Base-by-base conservation (phyloP, 1,140 invertebrate species). In the Panulirus ornatus region DNA sequence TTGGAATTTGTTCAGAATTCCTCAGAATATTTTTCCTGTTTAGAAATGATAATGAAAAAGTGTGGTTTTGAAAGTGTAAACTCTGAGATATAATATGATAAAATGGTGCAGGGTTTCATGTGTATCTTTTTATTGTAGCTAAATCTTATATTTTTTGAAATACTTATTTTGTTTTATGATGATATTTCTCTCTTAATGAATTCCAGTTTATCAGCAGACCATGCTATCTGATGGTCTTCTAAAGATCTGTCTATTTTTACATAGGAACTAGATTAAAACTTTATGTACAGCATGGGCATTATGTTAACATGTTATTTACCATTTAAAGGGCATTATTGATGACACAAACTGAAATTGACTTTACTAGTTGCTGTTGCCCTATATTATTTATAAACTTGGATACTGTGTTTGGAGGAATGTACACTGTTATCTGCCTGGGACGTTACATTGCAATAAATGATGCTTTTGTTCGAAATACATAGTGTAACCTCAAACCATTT, bases 181-280 rank as follows among this genome's bases (percentile, higher is more conserved):
- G 30, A 27, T 30, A 66, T 66, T 66, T 66, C n/a, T 66, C 58
- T 30, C 58, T 66, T 66, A 5, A 66, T 66, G 30, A 66, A 8
- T 66, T 27, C 58, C 58, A 66, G 58, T 66, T 8, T 8, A 30
- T 66, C 5, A 11, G 27, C 22, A 30, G 27, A 30, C 58, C 30
- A 22, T 22, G 14, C 8, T 27, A 66, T 27, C 8, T 66, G 3
- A 66, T 58, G 54, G 54, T 66, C 8, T 30, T 66, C 58, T 27
- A 27, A 1, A 66, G n/a, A 66, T 27, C n/a, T 66, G 58, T 66
- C 58, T 66, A 66, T 66, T 66, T 66, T 66, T 66, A 6, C 58
- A 66, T 66, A 66, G 58, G 6, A 66, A 66, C 22, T 66, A 66
- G 58, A 66, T 9, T 66, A 30, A 66, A 27, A 5, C 30, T 66